Evolutionary conservation across 2,888 invertebrate genomes (phyloP).

Genomic region (Colostygia pectinataria): DNA sequence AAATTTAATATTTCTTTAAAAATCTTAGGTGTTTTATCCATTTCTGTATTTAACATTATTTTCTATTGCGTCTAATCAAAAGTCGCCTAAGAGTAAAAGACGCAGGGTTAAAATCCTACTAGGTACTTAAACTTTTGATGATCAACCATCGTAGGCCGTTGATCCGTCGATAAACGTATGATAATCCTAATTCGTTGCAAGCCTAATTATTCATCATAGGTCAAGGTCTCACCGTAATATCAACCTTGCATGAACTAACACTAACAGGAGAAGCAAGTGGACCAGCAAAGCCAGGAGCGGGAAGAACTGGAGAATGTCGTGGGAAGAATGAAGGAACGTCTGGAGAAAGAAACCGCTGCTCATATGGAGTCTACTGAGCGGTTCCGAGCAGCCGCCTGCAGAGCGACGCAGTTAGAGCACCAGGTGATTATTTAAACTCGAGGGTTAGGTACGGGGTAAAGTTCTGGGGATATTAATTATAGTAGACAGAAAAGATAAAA

Average conservation of each 20-base stretch:
- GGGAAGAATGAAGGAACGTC: conserved; percentile 90
- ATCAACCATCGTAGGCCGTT: too few relatives aligned
- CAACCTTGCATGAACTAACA: conserved; percentile 47
- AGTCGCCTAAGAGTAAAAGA: too few relatives aligned
- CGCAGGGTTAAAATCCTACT: too few relatives aligned
- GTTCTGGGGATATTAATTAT: background rate
- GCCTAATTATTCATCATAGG: conserved; percentile 15
- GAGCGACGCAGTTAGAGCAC: conserved; percentile 85
- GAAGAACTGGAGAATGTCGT: conserved; percentile 95
- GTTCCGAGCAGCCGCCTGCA: conserved; percentile 78
- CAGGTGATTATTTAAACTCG: conserved; percentile 50
- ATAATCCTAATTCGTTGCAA: conserved; percentile 22
- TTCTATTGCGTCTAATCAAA: too few relatives aligned
- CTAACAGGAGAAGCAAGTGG: conserved; percentile 92
- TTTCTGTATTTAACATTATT: too few relatives aligned
- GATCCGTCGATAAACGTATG: too few relatives aligned
- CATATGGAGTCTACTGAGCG: conserved; percentile 94
- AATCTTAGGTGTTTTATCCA: too few relatives aligned
- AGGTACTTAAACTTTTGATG: too few relatives aligned
- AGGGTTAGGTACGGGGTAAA: background rate
- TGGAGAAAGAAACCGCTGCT: conserved; percentile 94
- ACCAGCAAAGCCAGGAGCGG: conserved; percentile 94
- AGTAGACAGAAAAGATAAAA: background rate
- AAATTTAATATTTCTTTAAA: too few relatives aligned
- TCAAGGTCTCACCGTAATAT: conserved; percentile 30